These are phyloP conservation scores for Rhopalosiphum nymphaeae DNA, from an alignment of 2,888 invertebrate species.

Conservation along the genomic window DNA sequence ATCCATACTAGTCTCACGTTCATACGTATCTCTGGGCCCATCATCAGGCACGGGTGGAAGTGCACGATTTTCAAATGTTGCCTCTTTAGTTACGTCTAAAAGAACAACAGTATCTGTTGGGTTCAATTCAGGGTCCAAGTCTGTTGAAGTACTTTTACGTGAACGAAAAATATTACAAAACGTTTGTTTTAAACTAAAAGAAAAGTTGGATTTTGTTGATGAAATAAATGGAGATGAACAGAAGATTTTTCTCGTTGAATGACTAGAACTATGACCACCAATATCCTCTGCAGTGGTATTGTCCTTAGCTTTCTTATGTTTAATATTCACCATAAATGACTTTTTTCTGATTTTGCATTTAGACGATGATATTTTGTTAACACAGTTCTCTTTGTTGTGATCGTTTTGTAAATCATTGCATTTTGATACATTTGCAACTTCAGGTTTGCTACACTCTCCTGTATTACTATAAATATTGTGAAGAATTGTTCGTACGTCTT, in stretches of 20 bases:
- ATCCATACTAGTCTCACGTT: conserved; percentile 75
- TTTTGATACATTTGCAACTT: conserved; percentile 42
- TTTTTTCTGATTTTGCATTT: conserved; percentile 71
- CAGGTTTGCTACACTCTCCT: conserved; percentile 69
- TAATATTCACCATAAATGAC: conserved; percentile 68
- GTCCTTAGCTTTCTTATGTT: conserved; percentile 60
- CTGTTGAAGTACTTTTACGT: conserved; percentile 69
- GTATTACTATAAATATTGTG: conserved; percentile 85
- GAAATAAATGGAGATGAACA: conserved; percentile 57
- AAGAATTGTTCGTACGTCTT: conserved; percentile 86
- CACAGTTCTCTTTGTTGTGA: conserved; percentile 64
- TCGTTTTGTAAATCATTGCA: conserved; percentile 49
- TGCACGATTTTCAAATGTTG: conserved; percentile 75
- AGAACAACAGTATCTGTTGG: conserved; percentile 67
- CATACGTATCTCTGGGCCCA: conserved; percentile 55
- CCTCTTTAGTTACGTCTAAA: conserved; percentile 66
- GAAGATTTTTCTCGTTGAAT: conserved; percentile 56
- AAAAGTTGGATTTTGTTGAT: conserved; percentile 75
- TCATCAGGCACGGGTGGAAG: conserved; percentile 76
- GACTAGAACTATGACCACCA: conserved; percentile 59
- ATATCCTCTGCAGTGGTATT: conserved; percentile 34
- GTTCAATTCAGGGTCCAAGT: conserved; percentile 52
- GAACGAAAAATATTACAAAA: conserved; percentile 88
- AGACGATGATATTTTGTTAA: conserved; percentile 31
- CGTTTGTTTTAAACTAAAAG: conserved; percentile 84